A percentile compares a stretch with the other conserved stretches of the same genome.
Evolutionary conservation across 2,113 vertebrate genomes (phyloP).

Genomic region (Burhinus bistriatus): DNA sequence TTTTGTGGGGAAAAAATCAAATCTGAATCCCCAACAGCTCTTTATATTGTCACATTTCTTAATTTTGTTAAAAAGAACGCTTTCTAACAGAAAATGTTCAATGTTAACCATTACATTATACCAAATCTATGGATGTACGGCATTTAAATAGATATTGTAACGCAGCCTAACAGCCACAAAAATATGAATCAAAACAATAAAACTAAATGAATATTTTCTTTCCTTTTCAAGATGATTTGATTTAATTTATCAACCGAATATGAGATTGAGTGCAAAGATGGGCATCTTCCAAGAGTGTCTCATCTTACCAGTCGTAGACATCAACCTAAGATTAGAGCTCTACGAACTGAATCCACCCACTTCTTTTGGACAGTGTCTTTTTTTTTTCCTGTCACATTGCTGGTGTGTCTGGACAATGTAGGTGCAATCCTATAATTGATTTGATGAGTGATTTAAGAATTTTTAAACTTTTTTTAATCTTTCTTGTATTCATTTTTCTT

Average conservation of each 20-base stretch:
- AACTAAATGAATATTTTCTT: neutral
- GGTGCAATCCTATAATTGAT: rapidly evolving
- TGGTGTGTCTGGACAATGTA: neutral
- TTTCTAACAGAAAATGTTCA: neutral
- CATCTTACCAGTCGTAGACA: neutral
- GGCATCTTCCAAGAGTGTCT: neutral
- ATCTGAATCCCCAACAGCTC: neutral
- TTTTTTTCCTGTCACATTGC: neutral
- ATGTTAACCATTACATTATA: neutral
- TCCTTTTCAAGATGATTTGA: neutral
- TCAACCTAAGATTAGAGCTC: neutral
- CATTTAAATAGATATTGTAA: neutral
- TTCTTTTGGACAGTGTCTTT: neutral
- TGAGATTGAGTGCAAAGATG: neutral
- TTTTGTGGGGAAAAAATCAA: neutral
- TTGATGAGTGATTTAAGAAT: neutral
- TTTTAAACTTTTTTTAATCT: neutral
- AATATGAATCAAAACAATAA: neutral
- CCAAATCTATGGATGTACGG: rapidly evolving
- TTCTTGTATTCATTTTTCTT: too few relatives aligned
- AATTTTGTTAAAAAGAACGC: neutral
- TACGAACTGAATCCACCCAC: rapidly evolving
- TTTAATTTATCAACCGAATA: neutral
- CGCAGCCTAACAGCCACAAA: neutral
- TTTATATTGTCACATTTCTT: neutral